Evolutionary conservation across 2,888 invertebrate species (phyloP), one percentile per base, ranked within the genome.

Genomic region (Eremobia ochroleuca): DNA sequence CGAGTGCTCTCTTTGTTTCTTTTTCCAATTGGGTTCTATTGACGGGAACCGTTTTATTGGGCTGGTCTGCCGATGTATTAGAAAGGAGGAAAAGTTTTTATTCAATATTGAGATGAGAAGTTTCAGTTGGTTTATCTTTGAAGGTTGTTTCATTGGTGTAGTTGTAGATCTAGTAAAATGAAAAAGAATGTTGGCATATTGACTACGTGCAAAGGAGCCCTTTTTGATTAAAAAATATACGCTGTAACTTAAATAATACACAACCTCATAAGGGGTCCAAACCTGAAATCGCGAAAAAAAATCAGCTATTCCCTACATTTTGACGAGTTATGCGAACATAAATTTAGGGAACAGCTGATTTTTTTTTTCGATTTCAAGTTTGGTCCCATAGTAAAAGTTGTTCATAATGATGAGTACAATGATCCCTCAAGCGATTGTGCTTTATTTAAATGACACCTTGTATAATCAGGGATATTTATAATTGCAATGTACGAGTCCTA

Each of bases 11-110:
- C 73, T 62, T 66, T 76, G 85, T 85, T 81, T 73, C 70, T 71
- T 72, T 77, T 77, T 65, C 71, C 68, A 73, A 85, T 83, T 74
- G 71, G 49, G 64, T 85, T 77, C 67, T 85, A 62, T 85, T 83
- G 86, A 75, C 79, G 61, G 71, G 59, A 40, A 58, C 61, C 34
- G 61, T 76, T 82, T 85, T 72, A 82, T 85, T 76, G 69, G 81
- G 43, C 61, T 59, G 31, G n/a, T 70, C 34, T 34, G 28, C 15
- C 37, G 46, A 73, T 28, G 52, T 55, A 52, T 65, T 77, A 76
- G 58, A 52, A 68, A 34, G 0, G 31, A 25, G 9, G 34, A 4
- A 37, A 68, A 5, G 64, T 65, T 69, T 76, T 46, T 43, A 1
- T 62, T 18, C 31, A 37, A 71, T 21, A 28, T 28, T 43, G 55